Evolutionary conservation across 2,797 vertebrate species (phyloP).

Genomic region (Gila robusta): DNA sequence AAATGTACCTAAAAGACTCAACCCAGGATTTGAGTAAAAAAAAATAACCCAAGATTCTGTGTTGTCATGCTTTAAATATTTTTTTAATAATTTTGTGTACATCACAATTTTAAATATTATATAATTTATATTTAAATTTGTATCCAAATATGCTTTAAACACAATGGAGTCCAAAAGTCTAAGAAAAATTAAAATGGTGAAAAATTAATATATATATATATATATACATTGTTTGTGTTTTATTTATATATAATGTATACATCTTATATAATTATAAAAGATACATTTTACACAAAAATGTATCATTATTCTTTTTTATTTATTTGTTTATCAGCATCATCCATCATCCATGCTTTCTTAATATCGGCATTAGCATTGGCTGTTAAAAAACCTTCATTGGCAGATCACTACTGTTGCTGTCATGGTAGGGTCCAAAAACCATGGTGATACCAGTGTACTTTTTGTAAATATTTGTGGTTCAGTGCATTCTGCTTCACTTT

Average conservation of each 20-base stretch:
- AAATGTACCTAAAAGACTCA: no score
- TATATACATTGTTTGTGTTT: no score
- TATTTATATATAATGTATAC: no score
- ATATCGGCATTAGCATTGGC: not conserved
- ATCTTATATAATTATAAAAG: no score
- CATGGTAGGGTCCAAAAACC: not conserved
- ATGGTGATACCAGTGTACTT: not conserved
- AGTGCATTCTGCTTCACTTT: not conserved
- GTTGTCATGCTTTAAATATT: no score
- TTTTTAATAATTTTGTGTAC: no score
- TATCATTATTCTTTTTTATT: not conserved
- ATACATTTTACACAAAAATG: no score
- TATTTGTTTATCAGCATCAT: not conserved
- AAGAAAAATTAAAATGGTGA: no score
- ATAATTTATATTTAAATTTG: not conserved
- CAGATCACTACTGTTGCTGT: not conserved
- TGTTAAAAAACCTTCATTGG: not conserved
- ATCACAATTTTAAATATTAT: no score
- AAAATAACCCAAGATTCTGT: no score
- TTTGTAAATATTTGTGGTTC: constrained; percentile 3
- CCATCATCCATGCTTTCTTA: not conserved
- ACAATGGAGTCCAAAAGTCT: not conserved
- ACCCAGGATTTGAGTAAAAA: no score
- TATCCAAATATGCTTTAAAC: not conserved
- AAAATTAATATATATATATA: no score